These are phyloP conservation scores for Dryomyza anilis DNA, from an alignment of 2,888 invertebrate genomes.

Conservation along the genomic window DNA sequence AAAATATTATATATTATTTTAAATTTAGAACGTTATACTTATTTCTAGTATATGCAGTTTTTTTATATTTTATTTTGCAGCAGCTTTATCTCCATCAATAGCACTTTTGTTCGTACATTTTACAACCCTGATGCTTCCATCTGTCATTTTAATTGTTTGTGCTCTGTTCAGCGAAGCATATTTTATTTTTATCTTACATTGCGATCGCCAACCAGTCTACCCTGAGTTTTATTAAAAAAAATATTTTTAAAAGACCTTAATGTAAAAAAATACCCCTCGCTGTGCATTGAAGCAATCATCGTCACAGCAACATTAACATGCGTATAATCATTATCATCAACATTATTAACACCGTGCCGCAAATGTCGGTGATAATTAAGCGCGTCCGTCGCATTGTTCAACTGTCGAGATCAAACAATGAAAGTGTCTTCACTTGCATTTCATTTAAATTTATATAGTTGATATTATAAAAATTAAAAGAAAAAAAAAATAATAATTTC, in stretches of 20 bases:
- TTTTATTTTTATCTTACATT: slow-evolving; percentile 2
- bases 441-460: too few relatives aligned
- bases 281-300: neutral
- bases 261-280: too few relatives aligned
- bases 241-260: too few relatives aligned
- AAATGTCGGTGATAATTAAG: slow-evolving; percentile 6
- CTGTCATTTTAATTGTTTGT: neutral
- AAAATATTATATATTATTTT: too few relatives aligned
- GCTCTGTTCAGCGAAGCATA: slow-evolving; percentile 1
- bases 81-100: neutral
- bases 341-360: neutral
- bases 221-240: neutral
- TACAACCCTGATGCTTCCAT: neutral
- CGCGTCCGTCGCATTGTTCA: too few relatives aligned
- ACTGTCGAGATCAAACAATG: too few relatives aligned
- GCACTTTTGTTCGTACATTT: neutral
- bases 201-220: slow-evolving; percentile 14
- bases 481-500: too few relatives aligned
- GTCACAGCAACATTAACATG: neutral
- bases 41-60: neutral
- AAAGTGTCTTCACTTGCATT: too few relatives aligned
- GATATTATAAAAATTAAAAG: too few relatives aligned
- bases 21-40: too few relatives aligned
- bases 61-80: neutral
- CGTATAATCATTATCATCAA: slow-evolving; percentile 1